Evolutionary conservation across 2,888 invertebrate species (phyloP).

Genomic region (Oscheius sp.): DNA sequence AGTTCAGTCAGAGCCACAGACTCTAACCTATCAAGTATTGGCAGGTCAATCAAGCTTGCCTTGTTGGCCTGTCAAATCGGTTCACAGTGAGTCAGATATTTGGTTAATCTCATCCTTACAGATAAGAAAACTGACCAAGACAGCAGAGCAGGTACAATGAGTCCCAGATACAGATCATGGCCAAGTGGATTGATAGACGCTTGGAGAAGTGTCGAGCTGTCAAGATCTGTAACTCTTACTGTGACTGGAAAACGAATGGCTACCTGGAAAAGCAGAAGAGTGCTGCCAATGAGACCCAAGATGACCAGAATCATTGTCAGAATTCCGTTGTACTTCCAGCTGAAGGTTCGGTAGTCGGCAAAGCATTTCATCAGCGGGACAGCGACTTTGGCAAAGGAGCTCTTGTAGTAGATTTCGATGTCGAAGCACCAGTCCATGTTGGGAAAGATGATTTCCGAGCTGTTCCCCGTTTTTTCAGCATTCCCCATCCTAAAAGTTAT

Average conservation of each 20-base stretch:
- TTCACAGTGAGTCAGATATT: too few species aligned
- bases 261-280: conserved; percentile 65
- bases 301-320: conserved; percentile 63
- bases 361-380: conserved; percentile 44
- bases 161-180: conserved; percentile 71
- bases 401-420: conserved; percentile 54
- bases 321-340: conserved; percentile 64
- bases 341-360: conserved; percentile 51
- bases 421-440: conserved; percentile 58
- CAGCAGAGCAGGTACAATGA: conserved; percentile 65
- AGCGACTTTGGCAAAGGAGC: conserved; percentile 36
- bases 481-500: too few species aligned
- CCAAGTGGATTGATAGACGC: conserved; percentile 67
- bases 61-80: too few species aligned
- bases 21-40: too few species aligned
- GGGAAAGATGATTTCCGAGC: conserved; percentile 4
- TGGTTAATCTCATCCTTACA: neutral
- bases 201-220: conserved; percentile 68
- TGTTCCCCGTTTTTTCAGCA: too few species aligned
- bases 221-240: neutral
- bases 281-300: conserved; percentile 67
- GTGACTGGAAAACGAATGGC: neutral
- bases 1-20: too few species aligned
- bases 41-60: too few species aligned
- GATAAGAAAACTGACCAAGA: conserved; percentile 43